These are phyloP conservation scores for Hetaerina titia DNA, from an alignment of 2,888 invertebrate genomes.

Conservation along the genomic window DNA sequence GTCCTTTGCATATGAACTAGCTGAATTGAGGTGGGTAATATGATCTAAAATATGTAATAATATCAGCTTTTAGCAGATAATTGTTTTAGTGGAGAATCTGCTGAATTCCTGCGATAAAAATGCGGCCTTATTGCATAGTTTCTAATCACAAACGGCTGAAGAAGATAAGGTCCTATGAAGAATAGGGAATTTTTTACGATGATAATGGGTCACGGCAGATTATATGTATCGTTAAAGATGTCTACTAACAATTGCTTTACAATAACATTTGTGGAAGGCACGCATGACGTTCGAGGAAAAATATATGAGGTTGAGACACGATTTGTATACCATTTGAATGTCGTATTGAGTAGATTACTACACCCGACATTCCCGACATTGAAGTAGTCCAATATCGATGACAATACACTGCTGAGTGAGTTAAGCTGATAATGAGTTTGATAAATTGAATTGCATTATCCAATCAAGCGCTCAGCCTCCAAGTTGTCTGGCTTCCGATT, in stretches of 20 bases:
- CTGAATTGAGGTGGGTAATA: no score
- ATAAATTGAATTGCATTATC: background rate
- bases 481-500: background rate
- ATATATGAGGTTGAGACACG: no score
- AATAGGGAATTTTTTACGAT: background rate
- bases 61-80: background rate
- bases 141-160: background rate
- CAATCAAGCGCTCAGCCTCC: background rate
- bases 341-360: background rate
- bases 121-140: background rate
- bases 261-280: no score
- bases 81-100: background rate
- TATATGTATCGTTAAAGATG: no score
- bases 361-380: background rate
- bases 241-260: no score
- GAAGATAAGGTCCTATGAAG: background rate
- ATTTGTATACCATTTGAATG: no score
- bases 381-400: background rate
- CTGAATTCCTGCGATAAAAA: background rate
- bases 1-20: no score
- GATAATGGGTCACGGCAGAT: no score
- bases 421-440: background rate
- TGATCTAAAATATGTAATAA: background rate
- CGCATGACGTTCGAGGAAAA: no score
- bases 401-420: background rate